phyloP scores from a whole-genome alignment of 2,888 invertebrate species.

The Boloria euphrosyne region DNA sequence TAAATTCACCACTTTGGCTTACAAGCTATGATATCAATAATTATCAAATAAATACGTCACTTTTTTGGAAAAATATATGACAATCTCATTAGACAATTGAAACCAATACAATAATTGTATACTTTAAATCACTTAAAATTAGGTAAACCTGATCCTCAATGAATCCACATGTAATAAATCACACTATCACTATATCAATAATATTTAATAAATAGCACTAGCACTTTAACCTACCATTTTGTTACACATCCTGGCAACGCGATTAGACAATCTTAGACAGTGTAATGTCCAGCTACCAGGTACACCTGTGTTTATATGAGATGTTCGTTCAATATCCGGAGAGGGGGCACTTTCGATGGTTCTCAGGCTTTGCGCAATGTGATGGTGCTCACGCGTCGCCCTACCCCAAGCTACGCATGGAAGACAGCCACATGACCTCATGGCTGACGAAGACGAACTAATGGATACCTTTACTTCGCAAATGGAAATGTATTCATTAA shows the following conservation, averaged over 20 bases:
- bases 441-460: constrained; percentile 31
- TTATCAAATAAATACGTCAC: no score
- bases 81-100: no score
- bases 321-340: constrained; percentile 74
- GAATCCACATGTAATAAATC: constrained; percentile 1
- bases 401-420: constrained; percentile 48
- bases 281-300: constrained; percentile 74
- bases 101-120: neutral
- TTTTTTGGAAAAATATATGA: no score
- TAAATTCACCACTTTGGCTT: no score
- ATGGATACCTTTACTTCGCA: neutral
- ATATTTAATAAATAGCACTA: constrained; percentile 44
- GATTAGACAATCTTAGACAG: constrained; percentile 64
- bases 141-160: constrained; percentile 4
- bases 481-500: no score
- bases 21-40: no score
- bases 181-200: constrained; percentile 47
- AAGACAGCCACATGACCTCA: constrained; percentile 5
- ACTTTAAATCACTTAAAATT: neutral
- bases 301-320: constrained; percentile 79
- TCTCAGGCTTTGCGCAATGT: constrained; percentile 71
- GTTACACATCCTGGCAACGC: constrained; percentile 72
- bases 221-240: constrained; percentile 70
- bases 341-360: constrained; percentile 81
- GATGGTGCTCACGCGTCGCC: constrained; percentile 70